Percentiles rank a stretch among this genome's conserved stretches.
These are phyloP conservation scores for Hetaerina titia DNA, from an alignment of 2,888 invertebrate species.

Conservation along the genomic window DNA sequence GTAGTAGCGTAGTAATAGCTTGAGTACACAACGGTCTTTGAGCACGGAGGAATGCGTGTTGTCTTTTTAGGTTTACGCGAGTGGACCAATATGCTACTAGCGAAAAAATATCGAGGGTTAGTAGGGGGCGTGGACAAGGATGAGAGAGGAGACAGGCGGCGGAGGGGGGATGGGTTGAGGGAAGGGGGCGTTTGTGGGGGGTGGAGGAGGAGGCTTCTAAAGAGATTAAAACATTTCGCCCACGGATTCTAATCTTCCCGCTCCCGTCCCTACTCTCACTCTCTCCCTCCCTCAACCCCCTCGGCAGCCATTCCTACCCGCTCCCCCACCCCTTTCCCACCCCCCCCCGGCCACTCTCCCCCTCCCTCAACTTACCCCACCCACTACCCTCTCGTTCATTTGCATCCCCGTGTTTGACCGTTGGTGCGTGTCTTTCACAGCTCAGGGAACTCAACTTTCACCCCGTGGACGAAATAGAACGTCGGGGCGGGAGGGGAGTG, in stretches of 20 bases:
- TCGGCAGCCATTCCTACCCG: background rate
- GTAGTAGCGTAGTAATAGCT: too few relatives aligned
- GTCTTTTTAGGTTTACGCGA: background rate
- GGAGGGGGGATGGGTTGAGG: background rate
- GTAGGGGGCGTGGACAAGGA: background rate
- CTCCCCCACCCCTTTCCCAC: too few relatives aligned
- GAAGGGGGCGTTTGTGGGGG: too few relatives aligned
- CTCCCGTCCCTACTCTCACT: background rate
- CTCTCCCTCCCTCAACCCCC: background rate
- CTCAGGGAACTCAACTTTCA: conserved; percentile 66
- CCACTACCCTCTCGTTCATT: background rate
- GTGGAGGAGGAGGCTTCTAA: conserved; percentile 45
- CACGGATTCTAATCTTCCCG: conserved; percentile 52
- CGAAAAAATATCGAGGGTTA: background rate
- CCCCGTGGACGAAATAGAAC: conserved; percentile 66
- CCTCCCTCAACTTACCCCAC: background rate
- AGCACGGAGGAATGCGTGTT: too few relatives aligned
- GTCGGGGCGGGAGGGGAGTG: background rate
- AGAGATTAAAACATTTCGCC: conserved; percentile 66
- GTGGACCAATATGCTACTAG: background rate
- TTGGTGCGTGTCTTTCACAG: conserved; percentile 61
- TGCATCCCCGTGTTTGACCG: conserved; percentile 53
- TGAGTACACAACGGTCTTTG: too few relatives aligned
- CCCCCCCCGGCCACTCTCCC: background rate
- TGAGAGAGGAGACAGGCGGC: background rate